phyloP scores from a whole-genome alignment of 2,113 vertebrate species.

The Xenus cinereus region DNA sequence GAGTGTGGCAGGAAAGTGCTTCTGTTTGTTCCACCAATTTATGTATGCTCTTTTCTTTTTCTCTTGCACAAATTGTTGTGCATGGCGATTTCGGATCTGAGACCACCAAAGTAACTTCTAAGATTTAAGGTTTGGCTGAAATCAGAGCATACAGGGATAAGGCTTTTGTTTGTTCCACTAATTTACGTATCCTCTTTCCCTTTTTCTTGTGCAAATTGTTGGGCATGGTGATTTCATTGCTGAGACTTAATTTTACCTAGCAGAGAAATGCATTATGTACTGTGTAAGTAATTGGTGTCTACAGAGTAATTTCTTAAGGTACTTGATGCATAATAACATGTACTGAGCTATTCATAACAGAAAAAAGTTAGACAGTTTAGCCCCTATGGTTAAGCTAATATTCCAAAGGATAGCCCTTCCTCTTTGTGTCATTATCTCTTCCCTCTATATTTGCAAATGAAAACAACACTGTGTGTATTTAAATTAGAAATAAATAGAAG shows the following conservation, averaged over 20 bases:
- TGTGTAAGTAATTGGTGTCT: conserved; percentile 58
- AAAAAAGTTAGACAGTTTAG: conserved; percentile 23
- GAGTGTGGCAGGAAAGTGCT: background rate
- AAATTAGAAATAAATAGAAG: background rate
- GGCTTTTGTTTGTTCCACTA: conserved; percentile 17
- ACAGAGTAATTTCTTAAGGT: conserved; percentile 55
- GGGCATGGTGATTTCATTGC: conserved; percentile 48
- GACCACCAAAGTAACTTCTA: background rate
- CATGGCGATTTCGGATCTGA: background rate
- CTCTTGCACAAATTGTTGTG: background rate
- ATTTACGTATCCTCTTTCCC: conserved; percentile 22
- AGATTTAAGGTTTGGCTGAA: conserved; percentile 35
- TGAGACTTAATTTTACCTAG: conserved; percentile 64
- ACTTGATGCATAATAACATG: conserved; percentile 35
- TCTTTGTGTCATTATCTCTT: background rate
- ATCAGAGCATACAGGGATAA: background rate
- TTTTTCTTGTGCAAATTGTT: conserved; percentile 48
- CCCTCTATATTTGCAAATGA: conserved; percentile 10
- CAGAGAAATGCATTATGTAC: conserved; percentile 61
- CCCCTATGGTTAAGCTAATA: background rate
- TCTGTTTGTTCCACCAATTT: conserved; percentile 39
- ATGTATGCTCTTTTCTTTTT: background rate
- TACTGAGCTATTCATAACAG: conserved; percentile 38
- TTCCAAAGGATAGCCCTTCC: background rate
- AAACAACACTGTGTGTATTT: background rate